A percentile compares a stretch with the other conserved stretches of the same genome.
Conservation (phyloP, 2,888 invertebrate species). For the Pharmacophagus antenor region DNA sequence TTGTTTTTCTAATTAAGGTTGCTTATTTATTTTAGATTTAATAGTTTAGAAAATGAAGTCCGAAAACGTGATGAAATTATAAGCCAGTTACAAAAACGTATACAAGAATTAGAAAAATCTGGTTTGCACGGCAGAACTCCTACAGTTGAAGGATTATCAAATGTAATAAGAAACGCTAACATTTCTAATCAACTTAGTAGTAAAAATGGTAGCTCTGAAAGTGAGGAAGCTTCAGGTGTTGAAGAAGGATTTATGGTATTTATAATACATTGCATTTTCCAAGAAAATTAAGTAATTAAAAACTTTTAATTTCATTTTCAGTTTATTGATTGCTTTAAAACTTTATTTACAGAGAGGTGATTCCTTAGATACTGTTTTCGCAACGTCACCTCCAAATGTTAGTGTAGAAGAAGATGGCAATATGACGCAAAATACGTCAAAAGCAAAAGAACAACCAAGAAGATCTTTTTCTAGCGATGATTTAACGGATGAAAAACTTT, state of each 20-base stretch:
- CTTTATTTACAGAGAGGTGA: slow-evolving; percentile 81
- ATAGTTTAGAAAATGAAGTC: slow-evolving; percentile 90
- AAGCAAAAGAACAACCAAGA: slow-evolving; percentile 28
- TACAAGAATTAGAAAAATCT: slow-evolving; percentile 83
- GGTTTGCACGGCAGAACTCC: slow-evolving; percentile 48
- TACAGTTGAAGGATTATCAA: slow-evolving; percentile 24
- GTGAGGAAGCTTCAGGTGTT: slow-evolving; percentile 66
- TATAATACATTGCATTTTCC: not conserved
- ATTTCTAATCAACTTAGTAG: slow-evolving; percentile 37
- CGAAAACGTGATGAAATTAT: slow-evolving; percentile 90
- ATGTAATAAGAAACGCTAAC: slow-evolving; percentile 35
- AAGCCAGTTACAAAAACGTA: slow-evolving; percentile 86
- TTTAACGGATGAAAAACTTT: slow-evolving; percentile 63
- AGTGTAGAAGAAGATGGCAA: slow-evolving; percentile 55
- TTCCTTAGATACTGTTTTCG: slow-evolving; percentile 84
- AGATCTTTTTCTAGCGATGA: slow-evolving; percentile 47
- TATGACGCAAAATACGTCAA: slow-evolving; percentile 42
- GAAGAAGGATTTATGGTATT: slow-evolving; percentile 75
- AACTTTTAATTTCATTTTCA: too few species aligned
- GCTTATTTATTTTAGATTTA: slow-evolving; percentile 79
- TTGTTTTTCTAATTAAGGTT: not conserved
- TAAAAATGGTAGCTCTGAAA: slow-evolving; percentile 70
- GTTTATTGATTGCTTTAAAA: slow-evolving; percentile 2
- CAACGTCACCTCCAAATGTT: slow-evolving; percentile 80
- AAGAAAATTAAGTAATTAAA: not conserved